A percentile compares a stretch with the other conserved stretches of the same genome.
phyloP scores from a whole-genome alignment of 2,888 invertebrate genomes.

The Serripes groenlandicus region DNA sequence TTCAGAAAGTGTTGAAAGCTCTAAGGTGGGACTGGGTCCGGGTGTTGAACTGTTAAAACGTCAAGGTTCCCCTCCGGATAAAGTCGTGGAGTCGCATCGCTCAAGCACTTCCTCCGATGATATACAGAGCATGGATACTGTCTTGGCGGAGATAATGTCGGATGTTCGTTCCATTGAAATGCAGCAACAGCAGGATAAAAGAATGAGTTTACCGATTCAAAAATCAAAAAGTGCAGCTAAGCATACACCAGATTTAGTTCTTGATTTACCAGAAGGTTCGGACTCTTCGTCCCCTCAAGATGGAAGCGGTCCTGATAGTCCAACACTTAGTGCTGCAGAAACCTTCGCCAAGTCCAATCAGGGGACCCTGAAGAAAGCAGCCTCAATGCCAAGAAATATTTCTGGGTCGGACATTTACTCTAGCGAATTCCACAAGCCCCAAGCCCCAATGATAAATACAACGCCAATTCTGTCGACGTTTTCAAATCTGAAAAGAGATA shows the following conservation, averaged over 20 bases:
- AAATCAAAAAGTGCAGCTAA: slow-evolving; percentile 80
- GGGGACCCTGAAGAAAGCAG: slow-evolving; percentile 91
- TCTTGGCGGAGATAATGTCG: slow-evolving; percentile 86
- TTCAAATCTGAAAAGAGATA: slow-evolving; percentile 33
- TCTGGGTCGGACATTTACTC: slow-evolving; percentile 54
- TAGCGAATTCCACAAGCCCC: slow-evolving; percentile 14
- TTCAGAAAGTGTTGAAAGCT: slow-evolving; percentile 12
- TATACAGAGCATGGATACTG: slow-evolving; percentile 82
- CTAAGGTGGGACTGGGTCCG: slow-evolving; percentile 43
- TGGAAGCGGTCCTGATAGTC: slow-evolving; percentile 79
- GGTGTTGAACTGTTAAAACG: slow-evolving; percentile 57
- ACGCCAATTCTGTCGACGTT: slow-evolving; percentile 60
- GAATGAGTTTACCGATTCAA: slow-evolving; percentile 79
- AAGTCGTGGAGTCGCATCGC: slow-evolving; percentile 42
- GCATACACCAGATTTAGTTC: slow-evolving; percentile 85
- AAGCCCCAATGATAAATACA: neutral
- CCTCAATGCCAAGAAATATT: slow-evolving; percentile 75
- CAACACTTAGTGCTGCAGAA: slow-evolving; percentile 90
- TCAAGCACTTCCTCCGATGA: slow-evolving; percentile 61
- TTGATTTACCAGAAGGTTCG: slow-evolving; percentile 84
- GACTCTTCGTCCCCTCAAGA: slow-evolving; percentile 80
- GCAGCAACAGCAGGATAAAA: slow-evolving; percentile 82
- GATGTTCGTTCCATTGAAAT: slow-evolving; percentile 85
- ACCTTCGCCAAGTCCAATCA: slow-evolving; percentile 93
- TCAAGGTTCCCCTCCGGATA: slow-evolving; percentile 63